Evolutionary conservation across 2,888 invertebrate species (phyloP), one percentile per base, ranked within the genome.

Genomic region (Mesochorus sp.): DNA sequence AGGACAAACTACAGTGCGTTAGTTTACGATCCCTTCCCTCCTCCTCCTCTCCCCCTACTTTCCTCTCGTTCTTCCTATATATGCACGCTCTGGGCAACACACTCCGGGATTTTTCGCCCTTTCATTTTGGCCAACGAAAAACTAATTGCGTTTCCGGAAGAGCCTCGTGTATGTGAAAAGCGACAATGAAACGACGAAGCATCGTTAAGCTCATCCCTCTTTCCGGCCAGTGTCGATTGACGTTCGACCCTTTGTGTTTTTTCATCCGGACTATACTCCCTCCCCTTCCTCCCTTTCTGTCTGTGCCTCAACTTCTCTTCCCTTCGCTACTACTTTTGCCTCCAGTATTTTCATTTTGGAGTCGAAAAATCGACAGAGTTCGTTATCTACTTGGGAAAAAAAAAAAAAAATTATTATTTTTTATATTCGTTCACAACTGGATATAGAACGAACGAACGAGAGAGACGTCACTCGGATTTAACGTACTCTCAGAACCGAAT

Each of bases 71-170:
- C 49, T 2, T 21, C 6, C 37, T 47, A 8, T 31, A 19, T 34
- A n/a, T 12, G 12, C 12, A 12, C 12, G 31, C 51, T 28, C 44
- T 66, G 47, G 66, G 31, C 51, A 66, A 74, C 66, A 66, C 59
- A 73, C 66, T 49, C 61, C 53, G 39, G 67, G 61, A 53, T 75
- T 67, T 75, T 75, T 64, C 76, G 76, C 82, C 77, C 84, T 86
- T 84, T 86, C 80, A 84, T 83, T 83, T 81, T 55, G n/a, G 77
- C 80, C 55, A 64, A 80, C 80, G 72, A 77, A 81, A 82, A 83
- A 83, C 80, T 87, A 87, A 86, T 86, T 83, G 82, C 84, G 80
- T 80, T 68, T 49, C 76, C 81, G 75, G 80, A 81, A 75, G 74
- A 62, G 57, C 68, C 53, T 31, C 57, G 73, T 57, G 42, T 57